These are phyloP conservation scores for Exephanes ischioxanthus DNA, from an alignment of 2,888 invertebrate genomes.

Conservation along the genomic window DNA sequence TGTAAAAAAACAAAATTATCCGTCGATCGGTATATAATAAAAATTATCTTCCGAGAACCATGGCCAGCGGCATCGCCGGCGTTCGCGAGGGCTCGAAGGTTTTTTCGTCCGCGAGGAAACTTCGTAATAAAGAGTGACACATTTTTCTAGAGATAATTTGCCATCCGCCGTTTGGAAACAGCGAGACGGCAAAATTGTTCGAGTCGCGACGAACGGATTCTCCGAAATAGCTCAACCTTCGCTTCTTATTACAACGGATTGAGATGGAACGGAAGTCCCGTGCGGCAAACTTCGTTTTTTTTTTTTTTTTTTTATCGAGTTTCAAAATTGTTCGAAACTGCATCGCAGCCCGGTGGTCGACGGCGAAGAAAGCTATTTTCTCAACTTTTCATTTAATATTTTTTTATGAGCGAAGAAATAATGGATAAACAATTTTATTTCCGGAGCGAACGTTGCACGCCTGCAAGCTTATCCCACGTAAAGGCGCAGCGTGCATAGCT, in stretches of 20 bases:
- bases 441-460: neutral
- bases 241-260: neutral
- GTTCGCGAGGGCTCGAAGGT: neutral
- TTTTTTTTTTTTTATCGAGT: conserved; percentile 20
- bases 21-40: neutral
- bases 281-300: neutral
- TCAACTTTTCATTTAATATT: neutral
- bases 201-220: neutral
- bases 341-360: neutral
- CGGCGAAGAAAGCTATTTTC: conserved; percentile 9
- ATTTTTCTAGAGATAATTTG: neutral
- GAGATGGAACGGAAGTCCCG: neutral
- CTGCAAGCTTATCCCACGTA: neutral
- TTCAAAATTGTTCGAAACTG: conserved; percentile 18
- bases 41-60: neutral
- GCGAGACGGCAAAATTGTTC: neutral
- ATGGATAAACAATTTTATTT: neutral
- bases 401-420: neutral
- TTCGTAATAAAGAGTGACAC: conserved; percentile 11
- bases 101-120: conserved; percentile 2
- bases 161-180: neutral
- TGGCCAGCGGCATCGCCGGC: neutral
- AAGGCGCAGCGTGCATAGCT: neutral
- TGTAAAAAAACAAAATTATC: neutral
- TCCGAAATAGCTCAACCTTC: neutral